Evolutionary conservation across 92 coral and sea anemone genomes (phyloP), one percentile per base, ranked within the genome.

Genomic region (Pocillopora meandrina): DNA sequence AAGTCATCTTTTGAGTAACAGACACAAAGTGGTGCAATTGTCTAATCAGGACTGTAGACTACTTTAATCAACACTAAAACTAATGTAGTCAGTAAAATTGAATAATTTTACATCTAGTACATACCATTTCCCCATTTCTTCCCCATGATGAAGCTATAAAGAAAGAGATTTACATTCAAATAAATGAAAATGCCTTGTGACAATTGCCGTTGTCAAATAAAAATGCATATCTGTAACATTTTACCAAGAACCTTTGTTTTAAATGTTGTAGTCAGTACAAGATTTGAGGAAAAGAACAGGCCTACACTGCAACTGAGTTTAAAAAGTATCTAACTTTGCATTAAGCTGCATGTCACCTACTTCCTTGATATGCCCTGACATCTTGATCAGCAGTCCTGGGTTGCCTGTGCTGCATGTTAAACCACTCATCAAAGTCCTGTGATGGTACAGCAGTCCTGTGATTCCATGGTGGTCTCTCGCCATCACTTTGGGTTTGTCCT

Each of bases 371-470:
- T 52, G 64, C 63, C 65, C 34, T 76, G 8, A 10, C 23, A 35
- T 12, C 61, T 6, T 74, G 73, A 26, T 73, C 78, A 21, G 64
- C 31, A 47, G 80, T 63, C 80, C 52, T 74, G 73, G 75, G 49
- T 0, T 52, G 75, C 71, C 86, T 91, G 26, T 86, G 84, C 82
- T 89, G 84, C 91, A 83, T 90, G 42, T 79, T 71, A 80, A 97
- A 93, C 92, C 90, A 88, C 80, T 97, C 98, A 84, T 97, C 98
- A 95, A 97, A 97, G 84, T 95, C 97, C 78, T 90, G 95, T 59
- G 93, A 89, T 31, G 94, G 93, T 20, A 95, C 87, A 65, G 92
- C 87, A 65, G 99, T 97, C 75, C 92, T 92, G 26, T 60, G 5
- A 77, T 97, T 91, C 99, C 99, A 97, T 0, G 85, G 86, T 21